These are phyloP conservation scores for Thecophora atra DNA, from an alignment of 2,888 invertebrate species.

Conservation along the genomic window DNA sequence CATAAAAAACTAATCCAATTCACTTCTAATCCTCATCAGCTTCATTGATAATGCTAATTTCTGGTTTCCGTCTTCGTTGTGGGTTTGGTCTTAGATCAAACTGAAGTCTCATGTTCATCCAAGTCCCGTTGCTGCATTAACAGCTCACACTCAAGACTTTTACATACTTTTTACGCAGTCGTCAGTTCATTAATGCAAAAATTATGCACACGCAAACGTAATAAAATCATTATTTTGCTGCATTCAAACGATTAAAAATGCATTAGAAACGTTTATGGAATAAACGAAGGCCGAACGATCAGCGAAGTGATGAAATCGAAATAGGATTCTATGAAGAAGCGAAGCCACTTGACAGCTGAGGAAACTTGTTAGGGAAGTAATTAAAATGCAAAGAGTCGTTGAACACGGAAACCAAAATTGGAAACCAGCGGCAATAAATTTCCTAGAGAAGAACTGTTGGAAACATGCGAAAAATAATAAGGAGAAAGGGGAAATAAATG, in stretches of 20 bases:
- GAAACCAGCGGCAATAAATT: conserved; percentile 4
- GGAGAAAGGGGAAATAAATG: too few relatives aligned
- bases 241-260: conserved; percentile 25
- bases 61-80: too few relatives aligned
- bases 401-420: not conserved
- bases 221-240: conserved; percentile 25
- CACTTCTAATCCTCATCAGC: too few relatives aligned
- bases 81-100: too few relatives aligned
- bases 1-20: too few relatives aligned
- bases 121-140: too few relatives aligned
- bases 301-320: conserved; percentile 24
- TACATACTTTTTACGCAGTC: not conserved
- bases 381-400: conserved; percentile 20
- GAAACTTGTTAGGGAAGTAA: conserved; percentile 24
- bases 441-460: not conserved
- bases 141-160: too few relatives aligned
- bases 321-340: not conserved
- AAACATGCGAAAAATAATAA: not conserved
- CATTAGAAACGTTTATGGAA: conserved; percentile 19
- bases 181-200: not conserved
- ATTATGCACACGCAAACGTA: conserved; percentile 7
- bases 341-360: conserved; percentile 17
- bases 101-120: too few relatives aligned
- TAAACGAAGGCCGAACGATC: conserved; percentile 12
- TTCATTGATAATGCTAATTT: too few relatives aligned